Percentiles rank a stretch among this genome's conserved stretches.
These are phyloP conservation scores for Dissostichus mawsoni DNA, from an alignment of 2,113 vertebrate genomes.

Conservation along the genomic window DNA sequence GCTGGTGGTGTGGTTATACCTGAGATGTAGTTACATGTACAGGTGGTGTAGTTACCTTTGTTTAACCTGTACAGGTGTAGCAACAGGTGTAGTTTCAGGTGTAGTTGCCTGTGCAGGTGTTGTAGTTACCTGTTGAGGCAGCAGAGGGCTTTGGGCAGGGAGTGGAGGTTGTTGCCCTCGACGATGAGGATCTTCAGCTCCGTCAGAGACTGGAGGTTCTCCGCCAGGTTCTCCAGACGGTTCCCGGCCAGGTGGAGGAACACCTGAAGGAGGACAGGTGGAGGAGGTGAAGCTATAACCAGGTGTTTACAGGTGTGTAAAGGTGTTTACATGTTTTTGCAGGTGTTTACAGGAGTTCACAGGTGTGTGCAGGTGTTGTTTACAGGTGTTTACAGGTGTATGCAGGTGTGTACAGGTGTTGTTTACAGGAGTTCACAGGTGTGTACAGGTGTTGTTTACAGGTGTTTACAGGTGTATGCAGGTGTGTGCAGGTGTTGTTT, in stretches of 20 bases:
- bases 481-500: too few relatives aligned
- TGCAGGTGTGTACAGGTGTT: too few relatives aligned
- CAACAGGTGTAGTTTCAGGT: too few relatives aligned
- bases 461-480: too few relatives aligned
- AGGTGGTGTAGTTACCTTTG: not conserved
- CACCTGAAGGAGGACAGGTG: slow-evolving; percentile 54
- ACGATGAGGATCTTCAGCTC: slow-evolving; percentile 90
- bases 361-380: too few relatives aligned
- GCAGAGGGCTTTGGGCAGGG: slow-evolving; percentile 89
- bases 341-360: too few relatives aligned
- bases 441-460: too few relatives aligned
- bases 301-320: too few relatives aligned
- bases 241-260: slow-evolving; percentile 92
- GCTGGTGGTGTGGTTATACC: not conserved
- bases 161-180: slow-evolving; percentile 89
- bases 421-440: too few relatives aligned
- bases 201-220: slow-evolving; percentile 88
- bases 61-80: not conserved
- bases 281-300: too few relatives aligned
- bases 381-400: too few relatives aligned
- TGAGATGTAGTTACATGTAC: not conserved
- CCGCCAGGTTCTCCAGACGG: slow-evolving; percentile 89
- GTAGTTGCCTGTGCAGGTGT: not conserved
- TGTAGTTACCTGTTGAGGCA: slow-evolving; percentile 70
- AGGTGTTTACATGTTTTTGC: too few relatives aligned